Conservation (phyloP, 53 echinoderm and acorn worm species). For the Henricia sp. region DNA sequence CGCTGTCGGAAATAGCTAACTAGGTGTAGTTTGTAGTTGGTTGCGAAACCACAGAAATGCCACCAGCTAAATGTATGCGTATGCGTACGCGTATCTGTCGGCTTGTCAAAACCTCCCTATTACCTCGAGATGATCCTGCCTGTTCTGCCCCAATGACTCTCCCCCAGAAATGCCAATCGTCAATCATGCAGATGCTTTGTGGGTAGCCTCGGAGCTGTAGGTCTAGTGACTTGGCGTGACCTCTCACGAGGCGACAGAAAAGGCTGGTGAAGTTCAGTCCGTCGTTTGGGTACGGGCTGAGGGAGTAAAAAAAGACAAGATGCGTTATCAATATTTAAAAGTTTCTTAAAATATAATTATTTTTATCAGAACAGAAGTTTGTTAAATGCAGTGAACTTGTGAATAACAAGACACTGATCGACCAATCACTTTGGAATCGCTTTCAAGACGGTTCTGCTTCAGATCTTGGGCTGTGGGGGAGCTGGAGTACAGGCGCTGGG, state of each 20-base stretch:
- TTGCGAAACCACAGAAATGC: no score
- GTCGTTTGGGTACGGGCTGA: slow-evolving; percentile 79
- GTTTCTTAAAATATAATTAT: background rate
- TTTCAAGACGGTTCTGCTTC: no score
- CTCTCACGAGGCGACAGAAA: slow-evolving; percentile 89
- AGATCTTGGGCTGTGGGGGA: slow-evolving; percentile 79
- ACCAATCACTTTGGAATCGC: no score
- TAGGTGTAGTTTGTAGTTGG: no score
- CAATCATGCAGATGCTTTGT: slow-evolving; percentile 81
- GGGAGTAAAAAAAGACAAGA: background rate
- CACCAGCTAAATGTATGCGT: no score
- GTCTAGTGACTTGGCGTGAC: slow-evolving; percentile 82
- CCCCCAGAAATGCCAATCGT: slow-evolving; percentile 97
- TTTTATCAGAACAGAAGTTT: background rate
- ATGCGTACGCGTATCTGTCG: no score
- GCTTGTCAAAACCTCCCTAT: background rate
- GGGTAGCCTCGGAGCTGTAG: slow-evolving; percentile 90
- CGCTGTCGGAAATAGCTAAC: no score
- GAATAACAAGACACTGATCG: no score
- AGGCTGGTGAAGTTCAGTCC: slow-evolving; percentile 85
- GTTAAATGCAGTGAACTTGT: no score
- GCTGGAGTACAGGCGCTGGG: slow-evolving; percentile 84
- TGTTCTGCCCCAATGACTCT: slow-evolving; percentile 94
- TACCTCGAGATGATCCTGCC: slow-evolving; percentile 47
- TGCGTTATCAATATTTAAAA: background rate